phyloP scores from a whole-genome alignment of 2,888 invertebrate genomes.

The Cosmia pyralina region DNA sequence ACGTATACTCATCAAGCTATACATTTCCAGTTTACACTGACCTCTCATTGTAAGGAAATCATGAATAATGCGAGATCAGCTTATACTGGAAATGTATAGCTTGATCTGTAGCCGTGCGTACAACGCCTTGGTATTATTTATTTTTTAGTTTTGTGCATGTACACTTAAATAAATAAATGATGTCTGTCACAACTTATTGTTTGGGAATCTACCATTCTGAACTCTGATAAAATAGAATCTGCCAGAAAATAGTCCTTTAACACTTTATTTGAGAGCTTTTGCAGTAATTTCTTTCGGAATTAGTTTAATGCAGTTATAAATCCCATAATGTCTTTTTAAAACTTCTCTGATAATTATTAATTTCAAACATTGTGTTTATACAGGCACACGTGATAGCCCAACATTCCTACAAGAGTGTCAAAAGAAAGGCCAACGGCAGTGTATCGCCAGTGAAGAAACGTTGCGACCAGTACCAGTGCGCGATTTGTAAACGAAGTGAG shows the following conservation, averaged over 20 bases:
- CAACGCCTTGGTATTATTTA: no score
- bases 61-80: no score
- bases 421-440: slow-evolving; percentile 72
- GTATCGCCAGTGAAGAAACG: slow-evolving; percentile 69
- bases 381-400: slow-evolving; percentile 86
- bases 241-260: neutral
- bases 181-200: neutral
- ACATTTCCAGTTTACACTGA: no score
- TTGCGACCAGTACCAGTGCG: slow-evolving; percentile 72
- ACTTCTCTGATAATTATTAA: neutral
- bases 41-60: no score
- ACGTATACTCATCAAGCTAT: no score
- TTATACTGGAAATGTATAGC: no score
- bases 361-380: neutral
- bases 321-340: neutral
- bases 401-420: slow-evolving; percentile 84
- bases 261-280: neutral
- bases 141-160: no score
- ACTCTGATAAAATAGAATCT: neutral
- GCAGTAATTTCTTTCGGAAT: no score
- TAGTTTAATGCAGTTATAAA: no score
- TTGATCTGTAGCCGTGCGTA: no score
- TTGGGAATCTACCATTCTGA: neutral
- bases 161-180: no score
- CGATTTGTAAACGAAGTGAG: slow-evolving; percentile 82